Conservation (phyloP, 2,888 invertebrate genomes). For the Leucoptera coffeella region DNA sequence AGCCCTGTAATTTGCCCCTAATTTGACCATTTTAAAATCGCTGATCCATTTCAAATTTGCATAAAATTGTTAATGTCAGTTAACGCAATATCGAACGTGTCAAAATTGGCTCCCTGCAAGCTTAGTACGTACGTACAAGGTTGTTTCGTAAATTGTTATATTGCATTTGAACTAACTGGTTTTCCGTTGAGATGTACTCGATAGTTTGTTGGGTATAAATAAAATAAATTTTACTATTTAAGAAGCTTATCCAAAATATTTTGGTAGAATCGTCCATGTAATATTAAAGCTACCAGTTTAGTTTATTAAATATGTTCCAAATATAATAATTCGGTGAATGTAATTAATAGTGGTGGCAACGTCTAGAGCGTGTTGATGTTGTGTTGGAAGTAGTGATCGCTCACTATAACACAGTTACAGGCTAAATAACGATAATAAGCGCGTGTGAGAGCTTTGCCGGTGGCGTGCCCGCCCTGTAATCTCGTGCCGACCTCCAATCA, state of each 20-base stretch:
- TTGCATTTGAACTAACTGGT: too few relatives aligned
- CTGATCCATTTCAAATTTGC: conserved; percentile 41
- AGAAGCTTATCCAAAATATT: too few relatives aligned
- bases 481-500: conserved; percentile 45
- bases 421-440: conserved; percentile 42
- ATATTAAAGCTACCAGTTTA: too few relatives aligned
- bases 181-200: too few relatives aligned
- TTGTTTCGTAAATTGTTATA: too few relatives aligned
- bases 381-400: conserved; percentile 38
- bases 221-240: too few relatives aligned
- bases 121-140: too few relatives aligned
- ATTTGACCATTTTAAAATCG: conserved; percentile 32
- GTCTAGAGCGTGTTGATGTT: conserved; percentile 5
- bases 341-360: too few relatives aligned
- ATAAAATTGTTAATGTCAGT: conserved; percentile 43
- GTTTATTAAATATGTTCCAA: too few relatives aligned
- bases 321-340: background rate
- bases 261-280: too few relatives aligned
- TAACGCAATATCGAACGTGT: conserved; percentile 32
- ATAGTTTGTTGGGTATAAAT: too few relatives aligned
- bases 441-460: conserved; percentile 33
- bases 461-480: conserved; percentile 47
- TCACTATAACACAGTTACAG: conserved; percentile 41
- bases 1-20: conserved; percentile 40
- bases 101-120: conserved; percentile 29